Base-by-base conservation (phyloP, 2,888 invertebrate genomes). In the Drosophila paucipuncta region DNA sequence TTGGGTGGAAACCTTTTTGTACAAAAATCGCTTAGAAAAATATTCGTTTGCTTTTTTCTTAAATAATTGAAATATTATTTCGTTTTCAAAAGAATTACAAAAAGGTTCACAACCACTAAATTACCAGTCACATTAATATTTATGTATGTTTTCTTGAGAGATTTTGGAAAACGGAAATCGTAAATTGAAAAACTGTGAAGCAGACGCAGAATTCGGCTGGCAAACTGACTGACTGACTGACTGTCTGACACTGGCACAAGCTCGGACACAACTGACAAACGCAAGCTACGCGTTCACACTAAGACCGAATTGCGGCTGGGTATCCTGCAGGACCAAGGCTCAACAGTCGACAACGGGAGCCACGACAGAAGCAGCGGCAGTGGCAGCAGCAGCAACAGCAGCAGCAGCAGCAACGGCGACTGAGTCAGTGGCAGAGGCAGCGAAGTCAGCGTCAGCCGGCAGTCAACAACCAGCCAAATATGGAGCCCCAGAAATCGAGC, bases 191-290 rank as follows among this genome's bases (percentile, higher is more conserved):
- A 63, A 61, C 67, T 65, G 37, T 63, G 47, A 64, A 64, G 60
- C 47, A 49, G 35, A 49, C 67, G 68, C 30, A 67, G 11, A 58
- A 47, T 68, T 68, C 39, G 33, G 58, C 41, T 22, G 47, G 69
- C 13, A 13, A 35, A 35, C 67, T 79, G 41, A 53, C 50, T 25
- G 39, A 55, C 53, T 58, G 35, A 68, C 64, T 79, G 52, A 67
- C 68, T 78, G 83, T 77, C 85, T 85, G 88, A 79, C 74, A 81
- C 88, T 87, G 85, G 79, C 85, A 73, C 83, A 81, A 72, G 85
- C 85, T 85, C 89, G 79, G 81, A 74, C 87, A 87, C 85, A 82
- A 85, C 85, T 87, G 79, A 83, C 81, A 80, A 76, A 70, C 70
- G 84, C 87, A 85, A 80, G 78, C 82, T 76, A 81, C 82, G 84